These are phyloP conservation scores for Mionectes macconnelli DNA, from an alignment of 2,113 vertebrate genomes.

Conservation along the genomic window DNA sequence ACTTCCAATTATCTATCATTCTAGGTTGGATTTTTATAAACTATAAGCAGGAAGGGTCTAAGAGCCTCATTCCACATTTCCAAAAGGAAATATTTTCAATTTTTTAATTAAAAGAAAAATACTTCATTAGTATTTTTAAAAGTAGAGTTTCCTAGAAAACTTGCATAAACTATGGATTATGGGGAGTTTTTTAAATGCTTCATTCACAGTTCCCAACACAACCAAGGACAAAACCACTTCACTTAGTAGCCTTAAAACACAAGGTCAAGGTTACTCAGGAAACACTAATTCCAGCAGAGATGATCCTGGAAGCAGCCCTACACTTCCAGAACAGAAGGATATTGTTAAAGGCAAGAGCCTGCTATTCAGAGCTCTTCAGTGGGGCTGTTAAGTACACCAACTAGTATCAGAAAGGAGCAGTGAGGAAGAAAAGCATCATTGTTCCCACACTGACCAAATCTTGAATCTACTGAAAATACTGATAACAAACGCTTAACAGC, in stretches of 20 bases:
- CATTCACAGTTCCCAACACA: neutral
- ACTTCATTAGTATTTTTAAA: neutral
- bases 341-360: neutral
- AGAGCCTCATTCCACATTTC: neutral
- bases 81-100: neutral
- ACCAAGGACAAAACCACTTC: neutral
- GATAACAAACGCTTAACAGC: neutral
- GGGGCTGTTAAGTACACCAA: neutral
- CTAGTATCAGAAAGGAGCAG: neutral
- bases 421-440: neutral
- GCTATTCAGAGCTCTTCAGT: neutral
- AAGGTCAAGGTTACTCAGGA: neutral
- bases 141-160: neutral
- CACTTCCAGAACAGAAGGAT: neutral
- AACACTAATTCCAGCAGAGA: neutral
- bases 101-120: neutral
- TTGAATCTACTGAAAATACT: neutral
- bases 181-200: neutral
- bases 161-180: neutral
- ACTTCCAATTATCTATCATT: neutral
- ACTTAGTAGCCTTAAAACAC: neutral
- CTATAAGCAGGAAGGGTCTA: neutral
- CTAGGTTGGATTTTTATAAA: neutral
- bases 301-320: neutral
- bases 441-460: neutral